Evolutionary conservation across 2,797 vertebrate genomes (phyloP).

Genomic region (Decapterus maruadsi): DNA sequence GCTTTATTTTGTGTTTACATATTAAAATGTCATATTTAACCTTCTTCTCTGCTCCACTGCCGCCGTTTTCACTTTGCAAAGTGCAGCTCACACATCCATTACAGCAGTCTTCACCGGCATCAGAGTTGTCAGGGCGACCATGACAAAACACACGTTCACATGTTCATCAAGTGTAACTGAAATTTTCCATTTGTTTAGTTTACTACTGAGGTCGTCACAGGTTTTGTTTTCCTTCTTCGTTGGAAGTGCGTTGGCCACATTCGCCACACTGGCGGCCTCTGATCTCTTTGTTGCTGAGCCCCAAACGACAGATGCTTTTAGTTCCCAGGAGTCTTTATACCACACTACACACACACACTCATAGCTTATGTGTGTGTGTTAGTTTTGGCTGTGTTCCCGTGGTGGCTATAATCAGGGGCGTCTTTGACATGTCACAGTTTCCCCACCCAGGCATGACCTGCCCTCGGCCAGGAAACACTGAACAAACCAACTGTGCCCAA

Average conservation of each 20-base stretch:
- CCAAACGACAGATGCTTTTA: constrained; percentile 41
- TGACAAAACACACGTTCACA: constrained; percentile 50
- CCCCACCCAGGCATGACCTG: constrained; percentile 71
- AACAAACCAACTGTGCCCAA: constrained; percentile 55
- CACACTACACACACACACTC: constrained; percentile 21
- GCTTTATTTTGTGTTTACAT: too few species aligned
- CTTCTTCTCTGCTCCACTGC: neutral
- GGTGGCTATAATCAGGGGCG: constrained; percentile 72
- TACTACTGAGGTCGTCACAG: constrained; percentile 40
- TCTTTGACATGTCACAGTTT: constrained; percentile 80
- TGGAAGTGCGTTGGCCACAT: constrained; percentile 27
- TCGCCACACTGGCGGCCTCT: constrained; percentile 5
- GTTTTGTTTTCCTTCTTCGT: constrained; percentile 46
- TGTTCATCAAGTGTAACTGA: constrained; percentile 41
- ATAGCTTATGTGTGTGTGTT: constrained; percentile 19
- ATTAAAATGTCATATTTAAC: neutral
- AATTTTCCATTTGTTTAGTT: constrained; percentile 56
- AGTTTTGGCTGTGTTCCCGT: constrained; percentile 60
- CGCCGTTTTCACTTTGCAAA: constrained; percentile 20
- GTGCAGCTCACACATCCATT: neutral
- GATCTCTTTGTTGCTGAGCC: constrained; percentile 43
- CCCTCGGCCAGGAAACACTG: constrained; percentile 77
- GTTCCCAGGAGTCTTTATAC: constrained; percentile 35
- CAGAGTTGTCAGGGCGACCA: constrained; percentile 28
- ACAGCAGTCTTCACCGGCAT: constrained; percentile 20